Percentiles rank a stretch among this genome's conserved stretches.
Conservation (phyloP, 2,113 vertebrate genomes). For the Sturnira hondurensis region DNA sequence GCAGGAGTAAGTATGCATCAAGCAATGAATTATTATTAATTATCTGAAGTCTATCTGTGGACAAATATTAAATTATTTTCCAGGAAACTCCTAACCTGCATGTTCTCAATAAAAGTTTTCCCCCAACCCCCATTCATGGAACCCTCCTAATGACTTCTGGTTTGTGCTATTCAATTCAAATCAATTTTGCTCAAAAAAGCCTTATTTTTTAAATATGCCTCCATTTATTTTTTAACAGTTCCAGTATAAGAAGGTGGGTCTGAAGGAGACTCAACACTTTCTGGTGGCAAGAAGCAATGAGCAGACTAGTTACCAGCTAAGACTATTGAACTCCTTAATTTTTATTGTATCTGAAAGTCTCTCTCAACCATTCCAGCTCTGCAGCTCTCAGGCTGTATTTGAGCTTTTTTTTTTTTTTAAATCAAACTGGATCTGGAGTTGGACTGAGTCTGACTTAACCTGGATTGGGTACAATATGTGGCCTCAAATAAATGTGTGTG, state of each 20-base stretch:
- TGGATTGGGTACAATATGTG: background rate
- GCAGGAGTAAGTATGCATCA: background rate
- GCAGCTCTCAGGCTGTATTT: background rate
- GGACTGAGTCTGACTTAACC: background rate
- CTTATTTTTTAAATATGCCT: background rate
- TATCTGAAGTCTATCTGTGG: background rate
- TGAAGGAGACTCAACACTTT: background rate
- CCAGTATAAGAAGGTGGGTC: background rate
- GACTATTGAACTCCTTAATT: background rate
- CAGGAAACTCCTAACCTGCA: background rate
- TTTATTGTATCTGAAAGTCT: background rate
- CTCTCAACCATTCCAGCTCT: background rate
- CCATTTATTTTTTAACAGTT: background rate
- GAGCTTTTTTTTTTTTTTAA: background rate
- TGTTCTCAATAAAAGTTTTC: background rate
- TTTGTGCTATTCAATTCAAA: background rate
- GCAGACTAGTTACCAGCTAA: background rate
- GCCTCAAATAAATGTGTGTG: background rate
- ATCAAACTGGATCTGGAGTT: background rate
- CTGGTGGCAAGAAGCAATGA: background rate
- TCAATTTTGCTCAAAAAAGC: background rate
- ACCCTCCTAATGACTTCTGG: background rate
- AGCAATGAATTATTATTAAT: background rate
- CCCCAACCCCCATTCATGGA: background rate
- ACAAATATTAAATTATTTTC: background rate